Base-by-base conservation (phyloP, 1,140 invertebrate species). In the Trachymyrmex septentrionalis region DNA sequence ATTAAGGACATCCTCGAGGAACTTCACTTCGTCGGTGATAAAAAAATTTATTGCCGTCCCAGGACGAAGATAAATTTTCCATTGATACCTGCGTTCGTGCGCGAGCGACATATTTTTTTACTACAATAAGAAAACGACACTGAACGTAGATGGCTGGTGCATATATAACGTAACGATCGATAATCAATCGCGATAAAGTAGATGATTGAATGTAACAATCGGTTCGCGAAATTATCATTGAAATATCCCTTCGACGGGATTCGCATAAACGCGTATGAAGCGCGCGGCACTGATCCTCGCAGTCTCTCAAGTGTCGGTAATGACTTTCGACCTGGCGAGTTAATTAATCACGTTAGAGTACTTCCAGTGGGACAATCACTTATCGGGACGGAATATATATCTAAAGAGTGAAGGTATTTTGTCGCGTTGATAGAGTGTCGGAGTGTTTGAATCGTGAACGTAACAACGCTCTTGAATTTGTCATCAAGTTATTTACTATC, bases 321-420 rank as follows among this genome's bases (percentile, higher is more conserved):
- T 89, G 85, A 89, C 88, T 86, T 90, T 90, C 88, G 85, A 90
- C 88, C 89, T 57, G 84, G 24, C 80, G 9, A 30, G 50, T 85
- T 88, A 34, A 75, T 89, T 84, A 77, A 78, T 90, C 77, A 64
- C 30, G 64, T n/a, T 38, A 55, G 66, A 80, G 48, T 50, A 59
- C 30, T 73, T 61, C 21, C 64, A 86, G 50, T 69, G 71, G 76
- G 55, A 73, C 77, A 69, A 84, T 19, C 78, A 72, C 63, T 59
- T 76, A 78, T 81, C 76, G 44, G 50, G 69, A 50, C 48, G 63
- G 24, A 71, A 77, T 89, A 84, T 88, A 77, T 89, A 84, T 88
- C 85, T 89, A 77, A 86, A 89, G 64, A 89, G 73, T 57, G 88
- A 89, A 86, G 85, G 87, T 57, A 85, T 84, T 88, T 89, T 81